Percentiles rank a stretch among this genome's conserved stretches.
These are phyloP conservation scores for Pipistrellus nathusii DNA, from an alignment of 2,797 vertebrate genomes.

Conservation along the genomic window DNA sequence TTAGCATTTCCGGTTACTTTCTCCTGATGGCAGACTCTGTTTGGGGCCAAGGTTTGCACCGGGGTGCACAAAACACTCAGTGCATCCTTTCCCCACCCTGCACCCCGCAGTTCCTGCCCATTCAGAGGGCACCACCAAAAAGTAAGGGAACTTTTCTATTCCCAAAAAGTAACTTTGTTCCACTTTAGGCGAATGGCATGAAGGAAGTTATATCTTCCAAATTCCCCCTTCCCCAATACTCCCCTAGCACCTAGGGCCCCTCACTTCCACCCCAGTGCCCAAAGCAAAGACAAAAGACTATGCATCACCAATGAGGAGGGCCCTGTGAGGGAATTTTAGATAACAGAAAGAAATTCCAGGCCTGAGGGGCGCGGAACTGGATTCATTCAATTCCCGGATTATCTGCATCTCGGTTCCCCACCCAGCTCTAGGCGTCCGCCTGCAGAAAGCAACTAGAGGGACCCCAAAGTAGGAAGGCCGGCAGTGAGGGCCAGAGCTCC, in stretches of 20 bases:
- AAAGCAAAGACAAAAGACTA: background rate
- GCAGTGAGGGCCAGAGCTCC: background rate
- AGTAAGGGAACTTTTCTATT: background rate
- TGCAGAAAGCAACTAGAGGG: background rate
- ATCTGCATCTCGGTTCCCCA: background rate
- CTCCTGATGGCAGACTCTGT: background rate
- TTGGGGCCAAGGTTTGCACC: background rate
- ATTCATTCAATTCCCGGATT: background rate
- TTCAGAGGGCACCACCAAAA: background rate
- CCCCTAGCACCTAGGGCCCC: background rate
- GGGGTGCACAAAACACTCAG: background rate
- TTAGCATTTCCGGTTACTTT: background rate
- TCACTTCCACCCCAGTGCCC: background rate
- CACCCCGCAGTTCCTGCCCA: background rate
- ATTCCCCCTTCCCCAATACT: background rate
- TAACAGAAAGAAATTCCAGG: background rate
- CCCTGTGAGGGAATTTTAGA: background rate
- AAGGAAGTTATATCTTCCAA: background rate
- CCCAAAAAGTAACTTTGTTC: background rate
- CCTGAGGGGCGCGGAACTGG: accelerated
- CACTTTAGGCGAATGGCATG: background rate
- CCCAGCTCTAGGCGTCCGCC: background rate
- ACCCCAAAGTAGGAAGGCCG: background rate
- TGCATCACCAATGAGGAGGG: background rate
- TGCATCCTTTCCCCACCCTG: too few species aligned